Conservation (phyloP, 2,888 invertebrate genomes). For the Ornithoptera alexandrae region DNA sequence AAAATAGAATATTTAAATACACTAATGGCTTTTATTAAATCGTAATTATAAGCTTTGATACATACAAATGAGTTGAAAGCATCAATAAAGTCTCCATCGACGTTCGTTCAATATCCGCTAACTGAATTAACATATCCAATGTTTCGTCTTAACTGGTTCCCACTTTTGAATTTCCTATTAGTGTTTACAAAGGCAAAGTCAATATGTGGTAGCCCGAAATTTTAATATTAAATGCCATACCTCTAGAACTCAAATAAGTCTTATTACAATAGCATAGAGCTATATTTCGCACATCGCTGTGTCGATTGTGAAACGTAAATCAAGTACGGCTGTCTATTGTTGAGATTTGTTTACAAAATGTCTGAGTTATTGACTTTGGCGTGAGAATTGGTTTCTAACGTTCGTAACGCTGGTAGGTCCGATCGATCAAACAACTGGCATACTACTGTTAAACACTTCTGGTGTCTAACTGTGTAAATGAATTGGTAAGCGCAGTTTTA, state of each 20-base stretch:
- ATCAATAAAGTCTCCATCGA: not conserved
- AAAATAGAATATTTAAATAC: not conserved
- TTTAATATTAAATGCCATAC: conserved; percentile 41
- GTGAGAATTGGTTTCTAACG: conserved; percentile 76
- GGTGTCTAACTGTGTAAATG: conserved; percentile 34
- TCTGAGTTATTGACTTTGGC: conserved; percentile 72
- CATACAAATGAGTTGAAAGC: not conserved
- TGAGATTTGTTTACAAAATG: conserved; percentile 72
- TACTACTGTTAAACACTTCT: conserved; percentile 62
- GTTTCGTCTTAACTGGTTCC: conserved; percentile 75
- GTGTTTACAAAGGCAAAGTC: conserved; percentile 76
- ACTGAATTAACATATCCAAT: conserved; percentile 75
- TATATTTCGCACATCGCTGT: conserved; percentile 36
- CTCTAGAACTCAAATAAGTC: conserved; percentile 24
- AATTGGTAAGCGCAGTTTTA: conserved; percentile 32
- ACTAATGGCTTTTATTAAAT: not conserved
- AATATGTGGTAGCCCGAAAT: conserved; percentile 67
- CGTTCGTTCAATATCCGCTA: conserved; percentile 32
- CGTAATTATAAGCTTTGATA: not conserved
- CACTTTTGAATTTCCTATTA: conserved; percentile 78
- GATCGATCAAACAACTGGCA: conserved; percentile 65
- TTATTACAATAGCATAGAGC: conserved; percentile 27
- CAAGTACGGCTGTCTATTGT: conserved; percentile 59
- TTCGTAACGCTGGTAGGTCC: conserved; percentile 73
- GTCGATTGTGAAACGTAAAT: conserved; percentile 56